Base-by-base conservation (phyloP, 2,113 vertebrate species). In the Sclerurus mexicanus region DNA sequence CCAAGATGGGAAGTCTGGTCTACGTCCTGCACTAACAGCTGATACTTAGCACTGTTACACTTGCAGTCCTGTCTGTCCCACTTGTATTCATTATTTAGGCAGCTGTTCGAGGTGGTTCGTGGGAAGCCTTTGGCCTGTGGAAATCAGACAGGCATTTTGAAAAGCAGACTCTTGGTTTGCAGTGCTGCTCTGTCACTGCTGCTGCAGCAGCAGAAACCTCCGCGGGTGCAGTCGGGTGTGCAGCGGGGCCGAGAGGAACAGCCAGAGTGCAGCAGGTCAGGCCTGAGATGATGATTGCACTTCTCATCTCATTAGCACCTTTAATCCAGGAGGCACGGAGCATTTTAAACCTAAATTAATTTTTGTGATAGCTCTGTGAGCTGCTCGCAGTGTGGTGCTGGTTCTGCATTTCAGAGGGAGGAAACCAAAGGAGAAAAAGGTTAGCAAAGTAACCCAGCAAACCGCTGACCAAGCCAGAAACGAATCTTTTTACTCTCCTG, bases 261-360 rank as follows among this genome's bases (percentile, higher is more conserved):
- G 55, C 33, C 17, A 35, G 47, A 86, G 74, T 60, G 20, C 52
- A 68, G 23, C 67, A 62, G 69, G 86, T 79, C 12, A 21, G 68
- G 44, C 30, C n/a, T 42, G 62, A 63, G 74, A 58, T 94, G 46
- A 56, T 84, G 71, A 94, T 91, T 60, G 42, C 16, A n/a, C 49
- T 79, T 85, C 69, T 94, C 72, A 63, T 55, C 85, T 93, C 76
- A 71, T 90, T 89, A 79, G n/a, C 83, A 91, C 35, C 64, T 92
- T 90, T 84, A 87, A 81, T 94, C 72, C 56, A 53, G 58, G 75
- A 87, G 33, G 30, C 69, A 72, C 16, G 15, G 55, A 89, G 60
- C 78, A 78, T 68, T 85, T 79, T 40, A 78, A 95, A 62, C 25
- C 56, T 83, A 25, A 71, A 73, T 87, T 95, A 89, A 66, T 82